Base-by-base conservation (phyloP, 2,113 vertebrate species). In the Synodontis membranacea region DNA sequence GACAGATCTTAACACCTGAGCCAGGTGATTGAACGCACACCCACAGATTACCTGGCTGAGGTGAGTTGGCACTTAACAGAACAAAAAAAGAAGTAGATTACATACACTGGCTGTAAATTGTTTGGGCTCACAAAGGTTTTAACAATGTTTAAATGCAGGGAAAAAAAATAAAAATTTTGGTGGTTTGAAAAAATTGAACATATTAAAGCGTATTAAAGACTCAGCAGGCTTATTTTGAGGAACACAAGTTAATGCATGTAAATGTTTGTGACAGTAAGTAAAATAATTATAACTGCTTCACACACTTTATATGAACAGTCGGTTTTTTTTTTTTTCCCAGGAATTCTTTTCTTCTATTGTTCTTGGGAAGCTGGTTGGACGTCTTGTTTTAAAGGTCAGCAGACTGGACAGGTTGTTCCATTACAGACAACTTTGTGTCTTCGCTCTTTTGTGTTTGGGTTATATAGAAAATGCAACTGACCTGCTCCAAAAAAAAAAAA, bases 1-100 rank as follows among this genome's bases (percentile, higher is more conserved):
- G 76, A 79, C 76, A 80, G 54, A 80, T 39, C 78, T 37, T 58
- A 39, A 58, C 78, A 80, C 78, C 78, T 58, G 78, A 80, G 54
- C 52, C 78, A 56, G 54, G 78, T 80, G 78, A 58, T 28, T 80
- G 52, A 80, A 80, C 37, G 31, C 50, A 79, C 50, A 31, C 76
- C 76, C 50, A 79, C 76, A 54, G 48, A 79, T 54, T 79, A 79
- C 48, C 48, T 34, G 76, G n/a, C 48, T 79, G 37, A 52, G 76
- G 76, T 79, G 50, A 54, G 50, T 54, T 79, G 76, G 76, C 48
- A 79, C 50, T 79, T 78, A 78, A 34, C 74, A 79, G 48, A 79
- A 79, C 48, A 79, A 79, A 54, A 70, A 79, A 78, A 34, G n/a
- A 78, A 34, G n/a, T 12, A 23, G 76, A 79, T 54, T 37, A 80